Percentiles rank a stretch among this genome's conserved stretches.
These are phyloP conservation scores for Erannis defoliaria DNA, from an alignment of 2,888 invertebrate species.

Conservation along the genomic window DNA sequence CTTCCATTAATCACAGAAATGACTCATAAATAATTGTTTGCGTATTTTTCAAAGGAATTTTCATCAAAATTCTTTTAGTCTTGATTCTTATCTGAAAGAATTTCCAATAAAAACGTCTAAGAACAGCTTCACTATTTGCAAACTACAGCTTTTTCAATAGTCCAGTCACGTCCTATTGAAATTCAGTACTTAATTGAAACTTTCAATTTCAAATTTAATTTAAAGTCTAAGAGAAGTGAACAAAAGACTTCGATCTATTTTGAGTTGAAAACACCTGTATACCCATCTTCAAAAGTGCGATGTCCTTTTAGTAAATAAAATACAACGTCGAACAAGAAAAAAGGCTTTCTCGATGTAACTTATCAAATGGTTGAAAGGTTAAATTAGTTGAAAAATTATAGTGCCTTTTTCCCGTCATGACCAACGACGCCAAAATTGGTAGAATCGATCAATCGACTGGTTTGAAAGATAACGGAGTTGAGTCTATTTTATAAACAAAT, in stretches of 20 bases:
- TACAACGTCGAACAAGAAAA: constrained; percentile 9
- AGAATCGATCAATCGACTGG: too few species aligned
- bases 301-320: not conserved
- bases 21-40: constrained; percentile 8
- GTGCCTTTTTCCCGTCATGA: too few species aligned
- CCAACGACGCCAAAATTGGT: too few species aligned
- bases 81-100: constrained; percentile 3
- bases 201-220: constrained; percentile 29
- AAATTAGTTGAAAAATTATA: too few species aligned
- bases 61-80: constrained; percentile 2
- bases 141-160: constrained; percentile 7
- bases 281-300: constrained; percentile 7
- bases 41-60: not conserved
- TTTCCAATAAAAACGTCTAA: constrained; percentile 2
- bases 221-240: constrained; percentile 17
- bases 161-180: constrained; percentile 22
- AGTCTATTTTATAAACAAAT: too few species aligned
- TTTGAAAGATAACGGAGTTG: too few species aligned
- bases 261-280: constrained; percentile 20
- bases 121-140: constrained; percentile 12
- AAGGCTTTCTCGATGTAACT: not conserved
- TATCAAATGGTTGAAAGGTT: too few species aligned
- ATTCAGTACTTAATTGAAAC: constrained; percentile 20
- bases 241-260: constrained; percentile 16
- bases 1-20: constrained; percentile 18